A percentile compares a stretch with the other conserved stretches of the same genome.
Evolutionary conservation across 1,140 invertebrate genomes (phyloP).

Genomic region (Manduca sexta): DNA sequence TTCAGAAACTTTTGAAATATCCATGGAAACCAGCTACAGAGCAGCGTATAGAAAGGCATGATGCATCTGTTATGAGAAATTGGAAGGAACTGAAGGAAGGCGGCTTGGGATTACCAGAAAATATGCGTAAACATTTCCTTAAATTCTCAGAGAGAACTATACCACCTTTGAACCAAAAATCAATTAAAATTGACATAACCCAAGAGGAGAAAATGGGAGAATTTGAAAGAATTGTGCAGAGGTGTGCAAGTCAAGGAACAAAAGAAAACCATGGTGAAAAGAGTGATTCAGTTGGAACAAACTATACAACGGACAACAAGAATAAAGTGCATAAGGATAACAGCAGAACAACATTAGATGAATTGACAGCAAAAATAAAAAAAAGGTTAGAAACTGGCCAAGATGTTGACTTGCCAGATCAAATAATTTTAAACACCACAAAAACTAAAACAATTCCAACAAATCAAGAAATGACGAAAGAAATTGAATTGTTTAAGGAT

Average conservation of each 20-base stretch:
- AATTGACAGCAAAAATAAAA: constrained; percentile 49
- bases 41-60: constrained; percentile 76
- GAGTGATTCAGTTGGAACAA: constrained; percentile 19
- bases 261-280: constrained; percentile 17
- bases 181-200: constrained; percentile 51
- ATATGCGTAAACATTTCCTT: constrained; percentile 75
- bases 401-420: constrained; percentile 42
- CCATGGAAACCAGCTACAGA: constrained; percentile 76
- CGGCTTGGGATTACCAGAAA: constrained; percentile 63
- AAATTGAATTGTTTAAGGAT: constrained; percentile 43
- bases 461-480: constrained; percentile 16
- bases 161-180: constrained; percentile 48
- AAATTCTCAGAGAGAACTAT: constrained; percentile 77
- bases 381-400: constrained; percentile 47
- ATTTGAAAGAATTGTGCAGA: constrained; percentile 56
- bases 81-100: constrained; percentile 77
- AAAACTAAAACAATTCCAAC: constrained; percentile 20
- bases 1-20: constrained; percentile 76
- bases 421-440: constrained; percentile 43
- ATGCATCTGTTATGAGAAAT: constrained; percentile 77
- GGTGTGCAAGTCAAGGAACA: constrained; percentile 38
- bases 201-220: constrained; percentile 52
- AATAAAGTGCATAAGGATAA: constrained; percentile 10
- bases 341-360: constrained; percentile 46
- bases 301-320: constrained; percentile 17